phyloP scores from a whole-genome alignment of 2,797 vertebrate genomes.

The Fratercula arctica region DNA sequence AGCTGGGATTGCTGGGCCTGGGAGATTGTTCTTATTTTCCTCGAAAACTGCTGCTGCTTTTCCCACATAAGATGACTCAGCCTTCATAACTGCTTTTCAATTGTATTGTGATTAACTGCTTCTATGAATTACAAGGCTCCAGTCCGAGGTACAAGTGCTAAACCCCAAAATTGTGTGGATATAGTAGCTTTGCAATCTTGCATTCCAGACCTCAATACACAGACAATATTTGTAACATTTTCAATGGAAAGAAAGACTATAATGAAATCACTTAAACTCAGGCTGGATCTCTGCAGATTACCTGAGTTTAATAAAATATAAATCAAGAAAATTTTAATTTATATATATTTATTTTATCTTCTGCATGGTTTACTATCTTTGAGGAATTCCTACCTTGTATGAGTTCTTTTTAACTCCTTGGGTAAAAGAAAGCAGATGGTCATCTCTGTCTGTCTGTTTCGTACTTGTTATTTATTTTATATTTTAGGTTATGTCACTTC shows the following conservation, averaged over 20 bases:
- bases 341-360: not conserved
- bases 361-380: not conserved
- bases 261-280: not conserved
- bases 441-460: not conserved
- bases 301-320: not conserved
- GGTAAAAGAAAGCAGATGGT: not conserved
- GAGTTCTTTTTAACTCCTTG: not conserved
- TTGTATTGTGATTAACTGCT: not conserved
- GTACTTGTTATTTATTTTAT: slow-evolving; percentile 11
- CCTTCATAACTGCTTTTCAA: not conserved
- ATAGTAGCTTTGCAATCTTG: not conserved
- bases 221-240: not conserved
- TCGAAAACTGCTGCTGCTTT: not conserved
- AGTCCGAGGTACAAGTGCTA: not conserved
- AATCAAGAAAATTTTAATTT: not conserved
- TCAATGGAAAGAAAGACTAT: not conserved
- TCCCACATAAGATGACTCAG: not conserved
- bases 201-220: not conserved
- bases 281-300: not conserved
- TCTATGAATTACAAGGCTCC: not conserved
- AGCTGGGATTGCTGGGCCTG: not conserved
- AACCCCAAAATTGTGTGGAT: not conserved
- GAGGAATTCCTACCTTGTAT: not conserved
- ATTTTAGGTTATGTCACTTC: not conserved
- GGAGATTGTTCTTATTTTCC: not conserved